Conservation (phyloP, 1,140 invertebrate species). For the roundworm (Caenorhabditis elegans) region WBcel235 BX284602.5:6765501-6766000, state of each 20-base stretch:
- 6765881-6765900: too few species aligned
- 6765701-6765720: constrained; percentile 41
- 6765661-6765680: constrained; percentile 36
- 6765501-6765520: not conserved
- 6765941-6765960: too few species aligned
- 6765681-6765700: constrained; percentile 37
- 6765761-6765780: not conserved
- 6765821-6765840: constrained; percentile 18
- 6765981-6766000: too few species aligned
- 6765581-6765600: constrained; percentile 18
- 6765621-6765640: constrained; percentile 40
- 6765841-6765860: too few species aligned
- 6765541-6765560: not conserved
- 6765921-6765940: too few species aligned
- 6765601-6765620: not conserved
- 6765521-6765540: not conserved
- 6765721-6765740: constrained; percentile 44
- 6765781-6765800: not conserved
- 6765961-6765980: too few species aligned
- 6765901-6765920: too few species aligned
- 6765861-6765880: too few species aligned
- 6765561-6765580: not conserved
- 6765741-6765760: constrained; percentile 36
- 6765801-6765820: not conserved
- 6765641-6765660: constrained; percentile 48